Percentiles rank a stretch among this genome's conserved stretches.
Conservation (phyloP, 1,140 invertebrate species). For the Ceratina australensis region DNA sequence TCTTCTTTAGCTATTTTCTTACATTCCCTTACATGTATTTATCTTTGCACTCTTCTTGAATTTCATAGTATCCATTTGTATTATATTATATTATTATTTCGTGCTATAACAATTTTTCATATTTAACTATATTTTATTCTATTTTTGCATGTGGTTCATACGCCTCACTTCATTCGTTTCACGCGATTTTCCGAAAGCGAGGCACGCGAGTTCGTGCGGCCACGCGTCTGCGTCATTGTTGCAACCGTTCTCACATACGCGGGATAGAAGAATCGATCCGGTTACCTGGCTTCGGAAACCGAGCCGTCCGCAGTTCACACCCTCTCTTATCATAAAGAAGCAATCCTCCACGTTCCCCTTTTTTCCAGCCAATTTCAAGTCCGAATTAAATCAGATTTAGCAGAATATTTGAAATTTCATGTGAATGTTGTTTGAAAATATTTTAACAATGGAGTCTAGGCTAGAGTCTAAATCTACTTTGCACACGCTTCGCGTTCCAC, state of each 20-base stretch:
- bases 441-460: neutral
- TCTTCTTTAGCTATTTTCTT: neutral
- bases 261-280: constrained; percentile 59
- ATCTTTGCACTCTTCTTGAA: no score
- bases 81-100: no score
- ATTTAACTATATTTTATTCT: no score
- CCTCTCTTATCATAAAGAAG: constrained; percentile 17
- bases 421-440: neutral
- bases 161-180: neutral
- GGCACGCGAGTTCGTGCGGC: constrained; percentile 33
- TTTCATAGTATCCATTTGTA: no score
- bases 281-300: constrained; percentile 54
- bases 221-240: constrained; percentile 42
- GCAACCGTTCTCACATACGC: constrained; percentile 24
- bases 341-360: constrained; percentile 8
- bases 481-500: neutral
- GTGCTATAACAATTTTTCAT: no score
- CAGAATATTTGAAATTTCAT: no score
- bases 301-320: constrained; percentile 39
- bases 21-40: no score
- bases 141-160: neutral
- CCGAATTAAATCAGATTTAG: no score
- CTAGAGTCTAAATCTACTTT: neutral
- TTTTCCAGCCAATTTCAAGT: no score
- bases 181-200: neutral